A percentile compares a stretch with the other conserved stretches of the same genome.
Conservation (phyloP, 2,797 vertebrate genomes). For the Chloroceryle amazona region DNA sequence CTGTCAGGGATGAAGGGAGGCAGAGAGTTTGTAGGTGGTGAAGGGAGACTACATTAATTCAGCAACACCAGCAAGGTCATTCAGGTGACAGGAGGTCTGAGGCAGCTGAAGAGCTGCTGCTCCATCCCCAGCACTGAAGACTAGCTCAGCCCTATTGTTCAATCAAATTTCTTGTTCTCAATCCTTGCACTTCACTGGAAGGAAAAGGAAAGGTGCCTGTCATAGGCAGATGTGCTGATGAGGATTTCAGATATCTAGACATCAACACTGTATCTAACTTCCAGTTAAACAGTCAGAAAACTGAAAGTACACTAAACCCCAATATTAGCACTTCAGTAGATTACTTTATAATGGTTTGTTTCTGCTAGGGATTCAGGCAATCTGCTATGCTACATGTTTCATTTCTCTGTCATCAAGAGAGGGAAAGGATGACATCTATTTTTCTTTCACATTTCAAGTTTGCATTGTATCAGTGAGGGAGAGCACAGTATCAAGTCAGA, state of each 20-base stretch:
- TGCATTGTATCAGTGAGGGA: not conserved
- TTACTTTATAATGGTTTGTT: not conserved
- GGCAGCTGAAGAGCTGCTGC: not conserved
- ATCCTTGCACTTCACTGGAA: not conserved
- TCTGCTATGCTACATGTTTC: not conserved
- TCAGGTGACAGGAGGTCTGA: fast-evolving
- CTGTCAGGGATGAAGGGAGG: not conserved
- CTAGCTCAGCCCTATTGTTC: not conserved
- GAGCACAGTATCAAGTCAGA: not conserved
- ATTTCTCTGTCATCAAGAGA: not conserved
- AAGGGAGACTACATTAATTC: fast-evolving
- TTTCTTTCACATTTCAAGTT: not conserved
- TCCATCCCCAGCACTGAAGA: not conserved
- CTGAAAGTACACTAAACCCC: not conserved
- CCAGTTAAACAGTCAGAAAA: not conserved
- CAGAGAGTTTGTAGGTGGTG: not conserved
- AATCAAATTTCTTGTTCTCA: not conserved
- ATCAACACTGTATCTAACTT: not conserved
- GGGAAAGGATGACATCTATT: not conserved
- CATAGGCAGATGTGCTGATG: not conserved
- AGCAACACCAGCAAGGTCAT: fast-evolving
- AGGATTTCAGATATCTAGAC: not conserved
- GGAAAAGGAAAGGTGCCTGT: not conserved
- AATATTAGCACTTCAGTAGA: not conserved
- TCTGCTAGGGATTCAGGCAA: not conserved